phyloP scores from a whole-genome alignment of 2,888 invertebrate species.

The Ectemnius continuus region DNA sequence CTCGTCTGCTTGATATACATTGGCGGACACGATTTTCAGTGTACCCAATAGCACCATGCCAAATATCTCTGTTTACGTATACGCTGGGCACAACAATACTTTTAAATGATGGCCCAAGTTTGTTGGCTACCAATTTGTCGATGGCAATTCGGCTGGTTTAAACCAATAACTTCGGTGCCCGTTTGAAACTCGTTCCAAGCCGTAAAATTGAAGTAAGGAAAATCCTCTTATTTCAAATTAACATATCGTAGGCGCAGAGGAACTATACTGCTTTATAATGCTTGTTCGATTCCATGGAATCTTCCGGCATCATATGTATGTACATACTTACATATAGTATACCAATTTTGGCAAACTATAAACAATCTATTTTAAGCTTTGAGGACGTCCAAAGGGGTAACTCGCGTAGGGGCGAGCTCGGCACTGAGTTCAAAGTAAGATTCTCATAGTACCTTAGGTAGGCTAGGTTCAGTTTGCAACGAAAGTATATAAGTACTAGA shows the following conservation, averaged over 20 bases:
- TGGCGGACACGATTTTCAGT: constrained; percentile 36
- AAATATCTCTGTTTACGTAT: constrained; percentile 49
- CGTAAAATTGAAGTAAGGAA: constrained; percentile 14
- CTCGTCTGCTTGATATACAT: constrained; percentile 30
- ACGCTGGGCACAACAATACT: constrained; percentile 49
- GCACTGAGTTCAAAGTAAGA: background rate
- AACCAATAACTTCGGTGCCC: constrained; percentile 32
- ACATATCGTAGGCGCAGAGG: background rate
- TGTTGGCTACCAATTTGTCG: constrained; percentile 51
- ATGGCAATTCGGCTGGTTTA: constrained; percentile 31
- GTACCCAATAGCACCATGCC: constrained; percentile 20
- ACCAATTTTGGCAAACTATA: background rate
- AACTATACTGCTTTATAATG: background rate
- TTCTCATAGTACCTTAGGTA: background rate
- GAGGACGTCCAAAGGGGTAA: background rate
- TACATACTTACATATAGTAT: background rate
- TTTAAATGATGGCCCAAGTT: constrained; percentile 54
- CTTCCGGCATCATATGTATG: no score
- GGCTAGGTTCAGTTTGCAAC: background rate
- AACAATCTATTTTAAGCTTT: background rate
- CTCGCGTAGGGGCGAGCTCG: background rate
- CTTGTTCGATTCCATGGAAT: no score
- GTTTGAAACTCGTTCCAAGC: constrained; percentile 18
- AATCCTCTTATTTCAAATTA: background rate
- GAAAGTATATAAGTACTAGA: background rate